Conservation (phyloP, 2,797 vertebrate species). For the Garrulus glandarius region DNA sequence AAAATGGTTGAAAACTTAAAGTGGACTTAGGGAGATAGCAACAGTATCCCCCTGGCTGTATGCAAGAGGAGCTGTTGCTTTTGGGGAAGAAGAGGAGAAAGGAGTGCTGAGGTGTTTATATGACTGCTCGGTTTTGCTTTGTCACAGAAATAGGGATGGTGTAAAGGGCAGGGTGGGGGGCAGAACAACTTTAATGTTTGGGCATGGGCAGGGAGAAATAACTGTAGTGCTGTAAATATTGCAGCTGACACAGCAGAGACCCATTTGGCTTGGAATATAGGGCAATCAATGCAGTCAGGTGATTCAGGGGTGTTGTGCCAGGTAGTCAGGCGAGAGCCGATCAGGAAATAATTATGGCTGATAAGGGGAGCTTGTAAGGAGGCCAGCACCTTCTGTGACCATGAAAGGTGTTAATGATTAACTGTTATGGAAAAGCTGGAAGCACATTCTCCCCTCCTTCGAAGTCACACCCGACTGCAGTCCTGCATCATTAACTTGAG, state of each 20-base stretch:
- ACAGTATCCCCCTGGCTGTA: background rate
- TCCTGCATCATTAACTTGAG: background rate
- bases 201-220: background rate
- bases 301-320: conserved; percentile 13
- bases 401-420: conserved; percentile 48
- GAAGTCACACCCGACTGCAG: background rate
- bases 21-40: background rate
- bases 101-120: background rate
- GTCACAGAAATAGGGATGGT: background rate
- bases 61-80: background rate
- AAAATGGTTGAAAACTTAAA: background rate
- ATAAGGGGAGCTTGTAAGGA: conserved; percentile 31
- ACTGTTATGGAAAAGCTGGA: conserved; percentile 2
- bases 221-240: background rate
- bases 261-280: conserved; percentile 29
- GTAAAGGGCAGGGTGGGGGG: background rate
- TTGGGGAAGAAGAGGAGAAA: background rate
- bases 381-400: conserved; percentile 27
- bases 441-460: background rate
- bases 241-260: conserved; percentile 39
- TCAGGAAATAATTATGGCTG: conserved; percentile 57
- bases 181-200: background rate
- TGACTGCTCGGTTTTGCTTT: background rate
- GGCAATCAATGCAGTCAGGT: conserved; percentile 60
- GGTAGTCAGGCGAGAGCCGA: background rate